Conservation (phyloP, 2,888 invertebrate genomes). For the Imbricaverruca yamaguchii region DNA sequence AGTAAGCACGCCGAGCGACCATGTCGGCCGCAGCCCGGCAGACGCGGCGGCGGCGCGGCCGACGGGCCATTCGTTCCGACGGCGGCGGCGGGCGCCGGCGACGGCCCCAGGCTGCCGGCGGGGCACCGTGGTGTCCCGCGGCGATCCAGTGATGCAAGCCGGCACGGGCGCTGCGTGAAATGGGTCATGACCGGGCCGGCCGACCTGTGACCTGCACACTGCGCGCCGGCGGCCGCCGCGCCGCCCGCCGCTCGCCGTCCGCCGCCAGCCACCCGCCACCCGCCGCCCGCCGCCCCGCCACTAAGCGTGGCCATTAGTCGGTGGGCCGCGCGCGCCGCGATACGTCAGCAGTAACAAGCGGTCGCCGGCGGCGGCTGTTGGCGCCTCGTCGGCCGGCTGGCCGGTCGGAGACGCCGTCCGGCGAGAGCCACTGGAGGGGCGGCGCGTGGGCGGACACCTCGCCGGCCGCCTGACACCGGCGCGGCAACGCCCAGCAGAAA, state of each 20-base stretch:
- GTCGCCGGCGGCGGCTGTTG: neutral
- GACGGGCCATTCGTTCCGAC: neutral
- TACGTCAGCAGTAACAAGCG: neutral
- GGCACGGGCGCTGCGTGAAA: slow-evolving; percentile 10
- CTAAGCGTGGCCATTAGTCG: slow-evolving; percentile 1
- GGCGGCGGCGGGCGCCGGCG: neutral
- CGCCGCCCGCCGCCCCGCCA: neutral
- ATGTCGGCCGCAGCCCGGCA: too few species aligned
- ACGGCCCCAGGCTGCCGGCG: neutral
- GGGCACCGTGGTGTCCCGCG: neutral
- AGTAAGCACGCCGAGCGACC: too few species aligned
- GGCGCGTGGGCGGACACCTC: too few species aligned
- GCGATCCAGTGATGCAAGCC: neutral
- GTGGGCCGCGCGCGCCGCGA: neutral
- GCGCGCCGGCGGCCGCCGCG: neutral
- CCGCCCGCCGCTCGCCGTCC: neutral
- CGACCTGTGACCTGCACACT: slow-evolving; percentile 3
- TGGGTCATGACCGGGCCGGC: slow-evolving; percentile 14
- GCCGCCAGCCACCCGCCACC: too few species aligned
- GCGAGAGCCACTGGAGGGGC: neutral
- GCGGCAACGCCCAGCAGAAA: too few species aligned
- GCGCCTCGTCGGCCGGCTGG: neutral
- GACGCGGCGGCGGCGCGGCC: too few species aligned
- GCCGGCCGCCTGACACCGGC: too few species aligned
- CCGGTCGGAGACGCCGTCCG: neutral